These are phyloP conservation scores for Sarcoramphus papa DNA, from an alignment of 2,797 vertebrate species.

Conservation along the genomic window DNA sequence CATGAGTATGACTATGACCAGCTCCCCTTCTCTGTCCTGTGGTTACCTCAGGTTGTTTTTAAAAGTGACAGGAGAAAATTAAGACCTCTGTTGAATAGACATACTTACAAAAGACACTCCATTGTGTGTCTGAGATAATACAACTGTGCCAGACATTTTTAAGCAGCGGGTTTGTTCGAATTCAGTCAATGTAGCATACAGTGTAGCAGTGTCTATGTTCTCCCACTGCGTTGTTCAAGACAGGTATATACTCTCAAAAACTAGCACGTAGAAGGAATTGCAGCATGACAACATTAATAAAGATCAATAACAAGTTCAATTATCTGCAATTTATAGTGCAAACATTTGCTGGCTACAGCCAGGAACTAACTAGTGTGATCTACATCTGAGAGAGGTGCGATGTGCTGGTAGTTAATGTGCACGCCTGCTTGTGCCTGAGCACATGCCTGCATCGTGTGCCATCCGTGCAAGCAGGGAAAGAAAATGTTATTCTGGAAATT, in stretches of 20 bases:
- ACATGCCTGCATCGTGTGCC: rapidly evolving
- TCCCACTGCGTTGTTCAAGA: rapidly evolving
- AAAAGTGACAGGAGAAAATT: neutral
- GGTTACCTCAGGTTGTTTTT: neutral
- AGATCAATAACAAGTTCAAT: neutral
- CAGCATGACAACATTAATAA: neutral
- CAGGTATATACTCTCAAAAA: neutral
- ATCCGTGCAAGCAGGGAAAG: rapidly evolving
- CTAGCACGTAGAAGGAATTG: neutral
- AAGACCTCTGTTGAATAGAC: neutral
- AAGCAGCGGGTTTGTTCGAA: neutral
- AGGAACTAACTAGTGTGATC: neutral
- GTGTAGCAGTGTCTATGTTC: rapidly evolving
- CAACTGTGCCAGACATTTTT: neutral
- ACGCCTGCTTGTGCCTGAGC: rapidly evolving
- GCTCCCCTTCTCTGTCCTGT: neutral
- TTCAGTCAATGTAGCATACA: rapidly evolving
- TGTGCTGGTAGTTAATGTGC: rapidly evolving
- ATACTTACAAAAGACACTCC: neutral
- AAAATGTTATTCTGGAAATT: neutral
- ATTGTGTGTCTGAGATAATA: neutral
- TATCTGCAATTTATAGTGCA: neutral
- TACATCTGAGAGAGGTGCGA: neutral
- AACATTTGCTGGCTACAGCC: neutral
- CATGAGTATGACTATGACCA: neutral